A percentile compares a stretch with the other conserved stretches of the same genome.
Conservation (phyloP, 2,797 vertebrate species). For the Poecilia gillii region DNA sequence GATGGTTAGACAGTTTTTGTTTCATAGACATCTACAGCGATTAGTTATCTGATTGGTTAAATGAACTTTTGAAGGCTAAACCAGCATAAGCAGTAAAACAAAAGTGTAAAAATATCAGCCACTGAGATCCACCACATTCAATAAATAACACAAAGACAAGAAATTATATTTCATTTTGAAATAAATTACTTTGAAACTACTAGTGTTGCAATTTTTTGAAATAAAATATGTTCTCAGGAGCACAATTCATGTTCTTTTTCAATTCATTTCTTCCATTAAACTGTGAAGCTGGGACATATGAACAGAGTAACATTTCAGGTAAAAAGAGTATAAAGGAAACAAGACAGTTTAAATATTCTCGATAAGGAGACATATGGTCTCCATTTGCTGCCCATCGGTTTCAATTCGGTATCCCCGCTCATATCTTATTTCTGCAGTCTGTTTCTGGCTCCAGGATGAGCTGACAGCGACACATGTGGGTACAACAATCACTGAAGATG, state of each 20-base stretch:
- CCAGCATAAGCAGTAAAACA: neutral
- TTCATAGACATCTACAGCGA: no score
- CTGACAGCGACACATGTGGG: slow-evolving; percentile 51
- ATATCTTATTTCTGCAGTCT: slow-evolving; percentile 20
- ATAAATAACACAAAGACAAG: neutral
- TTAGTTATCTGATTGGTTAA: neutral
- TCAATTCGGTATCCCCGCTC: slow-evolving; percentile 17
- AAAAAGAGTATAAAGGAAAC: neutral
- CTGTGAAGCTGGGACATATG: neutral
- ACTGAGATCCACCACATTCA: neutral
- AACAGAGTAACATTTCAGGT: neutral
- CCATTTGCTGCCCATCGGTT: slow-evolving; percentile 9
- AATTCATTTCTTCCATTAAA: neutral
- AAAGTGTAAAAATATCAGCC: neutral
- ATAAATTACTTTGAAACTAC: neutral
- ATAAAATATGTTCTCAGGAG: neutral
- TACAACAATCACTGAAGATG: slow-evolving; percentile 40
- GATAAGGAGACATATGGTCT: neutral
- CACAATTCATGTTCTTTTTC: neutral
- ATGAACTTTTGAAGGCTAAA: neutral
- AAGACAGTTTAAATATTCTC: slow-evolving; percentile 14
- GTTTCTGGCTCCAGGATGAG: slow-evolving; percentile 19
- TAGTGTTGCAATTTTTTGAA: neutral
- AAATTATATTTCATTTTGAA: neutral
- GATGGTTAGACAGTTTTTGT: no score